A percentile compares a stretch with the other conserved stretches of the same genome.
Conservation (phyloP, 2,888 invertebrate species). For the Drosophila affinis region DNA sequence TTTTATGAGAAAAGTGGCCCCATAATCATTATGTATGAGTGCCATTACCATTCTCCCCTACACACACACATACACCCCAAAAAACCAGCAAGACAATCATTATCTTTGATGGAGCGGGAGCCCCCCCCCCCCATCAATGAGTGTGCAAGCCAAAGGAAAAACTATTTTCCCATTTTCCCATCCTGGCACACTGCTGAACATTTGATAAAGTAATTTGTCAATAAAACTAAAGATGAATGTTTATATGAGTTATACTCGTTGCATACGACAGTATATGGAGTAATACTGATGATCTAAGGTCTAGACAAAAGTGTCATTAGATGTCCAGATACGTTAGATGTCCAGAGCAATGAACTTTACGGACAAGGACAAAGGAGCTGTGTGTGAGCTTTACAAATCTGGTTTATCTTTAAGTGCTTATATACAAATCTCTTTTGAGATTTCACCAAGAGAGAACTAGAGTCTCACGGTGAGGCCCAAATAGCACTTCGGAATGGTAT, state of each 20-base stretch:
- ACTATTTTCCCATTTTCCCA: conserved; percentile 43
- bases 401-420: too few species aligned
- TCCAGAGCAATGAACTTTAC: background rate
- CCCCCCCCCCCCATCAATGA: conserved; percentile 1
- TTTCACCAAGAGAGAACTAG: too few species aligned
- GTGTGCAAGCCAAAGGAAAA: conserved; percentile 15
- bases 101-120: conserved; percentile 51
- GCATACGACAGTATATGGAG: background rate
- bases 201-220: conserved; percentile 65
- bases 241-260: conserved; percentile 4
- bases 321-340: background rate
- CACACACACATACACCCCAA: background rate
- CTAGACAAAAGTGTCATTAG: background rate
- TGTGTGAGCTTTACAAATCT: too few species aligned
- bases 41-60: conserved; percentile 55
- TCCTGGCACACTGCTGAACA: conserved; percentile 15
- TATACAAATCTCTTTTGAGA: too few species aligned
- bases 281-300: background rate
- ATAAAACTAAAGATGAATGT: conserved; percentile 43
- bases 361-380: too few species aligned
- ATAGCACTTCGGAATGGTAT: too few species aligned
- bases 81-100: conserved; percentile 50
- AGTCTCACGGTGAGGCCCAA: too few species aligned
- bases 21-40: conserved; percentile 75
- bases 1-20: conserved; percentile 74